Conservation (phyloP, 2,113 vertebrate genomes). For the Rhinogobius similis region DNA sequence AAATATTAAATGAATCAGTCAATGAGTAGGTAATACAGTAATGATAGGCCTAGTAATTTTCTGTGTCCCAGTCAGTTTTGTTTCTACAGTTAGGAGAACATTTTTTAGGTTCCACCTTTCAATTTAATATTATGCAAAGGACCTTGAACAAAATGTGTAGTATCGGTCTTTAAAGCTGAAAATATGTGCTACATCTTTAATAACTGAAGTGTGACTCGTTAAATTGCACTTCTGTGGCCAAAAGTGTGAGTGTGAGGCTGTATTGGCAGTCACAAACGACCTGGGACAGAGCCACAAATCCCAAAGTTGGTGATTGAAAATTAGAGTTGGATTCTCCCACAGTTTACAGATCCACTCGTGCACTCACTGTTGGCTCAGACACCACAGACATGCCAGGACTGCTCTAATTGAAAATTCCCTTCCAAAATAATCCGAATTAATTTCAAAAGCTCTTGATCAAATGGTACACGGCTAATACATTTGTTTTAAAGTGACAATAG, state of each 20-base stretch:
- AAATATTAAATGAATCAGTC: not conserved
- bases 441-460: slow-evolving; percentile 36
- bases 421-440: slow-evolving; percentile 50
- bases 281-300: slow-evolving; percentile 43
- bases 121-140: not conserved
- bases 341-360: slow-evolving; percentile 41
- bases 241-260: slow-evolving; percentile 30
- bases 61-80: not conserved
- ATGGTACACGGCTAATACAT: not conserved
- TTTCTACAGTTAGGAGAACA: not conserved
- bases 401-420: slow-evolving; percentile 52
- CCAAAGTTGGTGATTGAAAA: slow-evolving; percentile 48
- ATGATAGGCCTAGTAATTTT: no score
- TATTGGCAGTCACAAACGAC: slow-evolving; percentile 35
- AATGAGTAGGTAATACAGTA: not conserved
- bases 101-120: not conserved
- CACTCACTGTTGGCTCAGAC: slow-evolving; percentile 18
- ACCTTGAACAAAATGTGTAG: not conserved
- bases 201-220: slow-evolving; percentile 26
- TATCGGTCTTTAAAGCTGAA: not conserved
- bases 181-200: slow-evolving; percentile 27
- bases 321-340: slow-evolving; percentile 34
- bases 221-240: slow-evolving; percentile 35
- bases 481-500: not conserved
- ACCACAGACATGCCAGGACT: slow-evolving; percentile 17